Base-by-base conservation (phyloP, 2,797 vertebrate genomes). In the Knipowitschia caucasica region DNA sequence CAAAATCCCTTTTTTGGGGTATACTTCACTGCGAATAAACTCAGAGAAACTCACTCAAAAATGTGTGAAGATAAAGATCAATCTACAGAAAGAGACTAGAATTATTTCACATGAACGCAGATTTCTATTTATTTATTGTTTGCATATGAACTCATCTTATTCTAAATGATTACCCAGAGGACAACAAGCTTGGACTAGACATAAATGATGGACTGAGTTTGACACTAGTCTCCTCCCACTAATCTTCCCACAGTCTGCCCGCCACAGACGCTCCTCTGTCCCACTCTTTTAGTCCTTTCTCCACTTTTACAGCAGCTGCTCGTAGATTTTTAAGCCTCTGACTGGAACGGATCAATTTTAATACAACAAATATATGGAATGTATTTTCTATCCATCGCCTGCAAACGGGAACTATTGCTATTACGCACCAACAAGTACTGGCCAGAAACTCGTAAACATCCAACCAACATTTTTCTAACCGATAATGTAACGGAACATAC, bases 401-500 rank as follows among this genome's bases (percentile, higher is more conserved):
- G 51, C 58, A 12, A 43, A 64, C 53, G 35, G 50, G 55, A 69
- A 50, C 57, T 29, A 50, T n/a, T 51, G 46, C 51, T 36, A 34
- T 62, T 46, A 72, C 67, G 56, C 67, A 64, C 53, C 62, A 33
- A n/a, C 39, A n/a, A n/a, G n/a, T 30, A 35, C 56, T 5, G 24
- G 12, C 1, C 8, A 0, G 31, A 43, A 25, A 27, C 24, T 5
- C 25, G 7, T 7, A 10, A 27, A 44, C n/a, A 27, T 44, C 11
- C 4, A 4, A 14, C 42, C 3, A 4, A 2, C 15, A 1, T 20
- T 17, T 5, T 12, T 51, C 18, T 30, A 11, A 4, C 6, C 35
- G n/a, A 43, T 50, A 34, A 82, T 84, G 82, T 68, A 61, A 35
- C 7, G n/a, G 36, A 56, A 36, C 4, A n/a, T 50, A 15, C 17